Evolutionary conservation across 2,797 vertebrate genomes (phyloP).

Genomic region (Diplodus puntazzo): DNA sequence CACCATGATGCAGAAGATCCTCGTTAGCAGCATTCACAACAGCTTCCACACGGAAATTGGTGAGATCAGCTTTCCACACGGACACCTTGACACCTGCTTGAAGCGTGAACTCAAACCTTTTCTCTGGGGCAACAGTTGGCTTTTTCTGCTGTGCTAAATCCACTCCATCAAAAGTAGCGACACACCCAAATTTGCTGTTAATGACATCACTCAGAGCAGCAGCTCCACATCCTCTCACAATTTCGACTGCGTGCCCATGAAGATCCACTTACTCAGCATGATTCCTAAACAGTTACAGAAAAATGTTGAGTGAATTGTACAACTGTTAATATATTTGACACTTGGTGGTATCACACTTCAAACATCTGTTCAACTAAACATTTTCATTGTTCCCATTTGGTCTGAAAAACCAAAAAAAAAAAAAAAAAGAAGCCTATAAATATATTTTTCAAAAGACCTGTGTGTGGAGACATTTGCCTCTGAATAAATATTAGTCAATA

Average conservation of each 20-base stretch:
- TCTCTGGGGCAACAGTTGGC: not conserved
- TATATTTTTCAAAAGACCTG: too few relatives aligned
- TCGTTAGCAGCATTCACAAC: slow-evolving; percentile 93
- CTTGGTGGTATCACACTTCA: not conserved
- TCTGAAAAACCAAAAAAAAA: too few relatives aligned
- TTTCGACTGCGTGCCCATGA: slow-evolving; percentile 33
- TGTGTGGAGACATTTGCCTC: too few relatives aligned
- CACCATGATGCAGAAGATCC: slow-evolving; percentile 75
- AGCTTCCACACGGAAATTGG: slow-evolving; percentile 80
- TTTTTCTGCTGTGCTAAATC: slow-evolving; percentile 7
- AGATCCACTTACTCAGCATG: slow-evolving; percentile 61
- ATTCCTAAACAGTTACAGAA: slow-evolving; percentile 23
- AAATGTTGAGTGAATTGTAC: not conserved
- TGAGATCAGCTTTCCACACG: slow-evolving; percentile 91
- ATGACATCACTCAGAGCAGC: slow-evolving; percentile 73
- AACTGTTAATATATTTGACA: not conserved
- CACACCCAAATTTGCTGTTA: slow-evolving; percentile 85
- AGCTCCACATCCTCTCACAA: slow-evolving; percentile 64
- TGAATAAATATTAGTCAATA: too few relatives aligned
- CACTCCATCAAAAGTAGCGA: slow-evolving; percentile 53
- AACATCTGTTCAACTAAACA: not conserved
- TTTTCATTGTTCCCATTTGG: too few relatives aligned
- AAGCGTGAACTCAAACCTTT: slow-evolving; percentile 74
- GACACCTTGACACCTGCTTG: slow-evolving; percentile 73
- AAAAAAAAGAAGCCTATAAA: too few relatives aligned